Evolutionary conservation across 92 coral and sea anemone species (phyloP).

Genomic region (Phenganax subtilis): DNA sequence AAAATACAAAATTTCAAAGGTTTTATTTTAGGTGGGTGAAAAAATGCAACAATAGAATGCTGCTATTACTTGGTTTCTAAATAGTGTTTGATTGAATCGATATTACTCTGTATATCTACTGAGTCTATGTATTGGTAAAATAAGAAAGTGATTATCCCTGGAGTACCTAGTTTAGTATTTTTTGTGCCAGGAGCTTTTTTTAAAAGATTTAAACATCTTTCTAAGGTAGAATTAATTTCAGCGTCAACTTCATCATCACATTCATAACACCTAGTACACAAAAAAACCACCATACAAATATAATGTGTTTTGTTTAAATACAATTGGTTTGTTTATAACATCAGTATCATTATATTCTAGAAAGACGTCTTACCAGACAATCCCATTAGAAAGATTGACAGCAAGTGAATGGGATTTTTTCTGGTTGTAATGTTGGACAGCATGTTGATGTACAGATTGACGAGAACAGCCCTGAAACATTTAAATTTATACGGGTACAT

Average conservation of each 20-base stretch:
- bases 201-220: constrained; percentile 59
- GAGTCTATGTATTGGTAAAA: neutral
- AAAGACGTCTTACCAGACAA: constrained; percentile 62
- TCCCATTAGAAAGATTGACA: constrained; percentile 67
- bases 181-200: constrained; percentile 61
- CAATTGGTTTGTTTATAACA: neutral
- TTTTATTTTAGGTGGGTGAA: too few relatives aligned
- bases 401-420: constrained; percentile 60
- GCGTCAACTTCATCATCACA: constrained; percentile 81
- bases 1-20: too few relatives aligned
- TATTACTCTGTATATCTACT: neutral
- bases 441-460: constrained; percentile 71
- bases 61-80: neutral
- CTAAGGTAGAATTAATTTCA: constrained; percentile 51
- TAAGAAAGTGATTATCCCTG: too few relatives aligned
- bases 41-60: too few relatives aligned
- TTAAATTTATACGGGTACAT: neutral
- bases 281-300: neutral
- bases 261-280: constrained; percentile 65
- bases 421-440: constrained; percentile 55
- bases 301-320: neutral
- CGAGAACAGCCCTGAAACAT: constrained; percentile 78
- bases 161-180: constrained; percentile 53
- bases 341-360: neutral
- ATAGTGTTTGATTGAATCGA: neutral